Evolutionary conservation across 2,888 invertebrate species (phyloP).

Genomic region (Mythimna loreyi): DNA sequence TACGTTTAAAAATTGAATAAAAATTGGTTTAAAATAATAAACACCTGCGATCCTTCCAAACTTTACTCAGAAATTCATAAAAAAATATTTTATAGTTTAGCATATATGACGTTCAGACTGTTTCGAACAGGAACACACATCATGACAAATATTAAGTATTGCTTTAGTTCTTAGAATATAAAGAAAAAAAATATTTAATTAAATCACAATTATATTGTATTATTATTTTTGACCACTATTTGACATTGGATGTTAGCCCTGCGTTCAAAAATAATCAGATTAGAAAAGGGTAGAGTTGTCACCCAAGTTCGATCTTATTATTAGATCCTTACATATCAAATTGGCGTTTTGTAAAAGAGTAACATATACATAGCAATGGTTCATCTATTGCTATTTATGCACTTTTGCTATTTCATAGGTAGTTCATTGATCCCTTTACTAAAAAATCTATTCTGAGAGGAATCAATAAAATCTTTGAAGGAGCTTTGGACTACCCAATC

Average conservation of each 20-base stretch:
- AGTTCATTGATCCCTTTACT: no score
- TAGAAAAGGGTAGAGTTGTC: no score
- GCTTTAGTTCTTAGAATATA: not conserved
- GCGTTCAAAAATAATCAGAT: no score
- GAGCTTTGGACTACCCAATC: no score
- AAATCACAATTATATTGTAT: not conserved
- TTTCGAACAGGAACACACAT: constrained; percentile 1
- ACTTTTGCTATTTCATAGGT: no score
- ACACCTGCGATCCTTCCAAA: constrained; percentile 20
- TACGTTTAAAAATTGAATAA: not conserved
- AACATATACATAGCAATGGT: no score
- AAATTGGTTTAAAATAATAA: not conserved
- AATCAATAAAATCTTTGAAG: no score
- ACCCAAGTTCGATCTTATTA: no score
- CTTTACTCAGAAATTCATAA: not conserved
- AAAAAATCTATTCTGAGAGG: no score
- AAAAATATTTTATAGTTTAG: constrained; percentile 16
- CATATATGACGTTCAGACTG: constrained; percentile 19
- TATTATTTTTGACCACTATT: constrained; percentile 55
- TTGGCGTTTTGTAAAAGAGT: no score
- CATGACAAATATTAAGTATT: constrained; percentile 1
- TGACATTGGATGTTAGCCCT: constrained; percentile 54
- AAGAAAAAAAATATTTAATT: not conserved
- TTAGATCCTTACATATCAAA: no score
- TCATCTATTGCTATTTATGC: no score